Evolutionary conservation across 2,888 invertebrate species (phyloP).

Genomic region (Tenthredo livida): DNA sequence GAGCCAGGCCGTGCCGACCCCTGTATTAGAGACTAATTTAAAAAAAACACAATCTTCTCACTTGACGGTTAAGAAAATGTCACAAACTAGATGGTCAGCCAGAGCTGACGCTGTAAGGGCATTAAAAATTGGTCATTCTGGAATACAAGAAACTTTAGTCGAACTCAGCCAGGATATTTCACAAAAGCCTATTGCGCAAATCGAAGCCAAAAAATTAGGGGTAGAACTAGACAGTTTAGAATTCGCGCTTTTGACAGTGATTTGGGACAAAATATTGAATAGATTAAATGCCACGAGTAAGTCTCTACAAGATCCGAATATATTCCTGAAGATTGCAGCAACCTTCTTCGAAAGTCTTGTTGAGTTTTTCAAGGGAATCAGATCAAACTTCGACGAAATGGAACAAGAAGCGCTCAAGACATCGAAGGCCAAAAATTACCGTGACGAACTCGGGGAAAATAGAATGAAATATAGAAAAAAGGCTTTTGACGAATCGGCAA

Average conservation of each 20-base stretch:
- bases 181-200: slow-evolving; percentile 9
- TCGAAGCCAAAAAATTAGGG: slow-evolving; percentile 38
- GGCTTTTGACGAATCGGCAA: neutral
- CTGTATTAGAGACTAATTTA: slow-evolving; percentile 50
- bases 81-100: slow-evolving; percentile 57
- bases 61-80: slow-evolving; percentile 48
- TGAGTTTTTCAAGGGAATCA: neutral
- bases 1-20: too few relatives aligned
- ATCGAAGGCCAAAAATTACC: neutral
- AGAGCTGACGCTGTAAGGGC: slow-evolving; percentile 57
- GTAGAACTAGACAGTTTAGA: slow-evolving; percentile 43
- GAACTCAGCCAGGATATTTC: neutral
- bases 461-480: neutral
- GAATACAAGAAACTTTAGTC: neutral
- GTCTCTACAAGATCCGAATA: neutral
- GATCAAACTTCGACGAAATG: neutral
- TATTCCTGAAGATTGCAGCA: neutral
- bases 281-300: neutral
- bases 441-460: neutral
- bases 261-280: neutral
- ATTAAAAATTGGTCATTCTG: slow-evolving; percentile 4
- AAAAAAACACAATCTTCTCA: slow-evolving; percentile 34
- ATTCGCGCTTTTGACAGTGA: neutral
- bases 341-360: neutral
- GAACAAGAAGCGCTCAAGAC: neutral